Evolutionary conservation across 2,113 vertebrate species (phyloP).

Genomic region (Danionella cerebrum): DNA sequence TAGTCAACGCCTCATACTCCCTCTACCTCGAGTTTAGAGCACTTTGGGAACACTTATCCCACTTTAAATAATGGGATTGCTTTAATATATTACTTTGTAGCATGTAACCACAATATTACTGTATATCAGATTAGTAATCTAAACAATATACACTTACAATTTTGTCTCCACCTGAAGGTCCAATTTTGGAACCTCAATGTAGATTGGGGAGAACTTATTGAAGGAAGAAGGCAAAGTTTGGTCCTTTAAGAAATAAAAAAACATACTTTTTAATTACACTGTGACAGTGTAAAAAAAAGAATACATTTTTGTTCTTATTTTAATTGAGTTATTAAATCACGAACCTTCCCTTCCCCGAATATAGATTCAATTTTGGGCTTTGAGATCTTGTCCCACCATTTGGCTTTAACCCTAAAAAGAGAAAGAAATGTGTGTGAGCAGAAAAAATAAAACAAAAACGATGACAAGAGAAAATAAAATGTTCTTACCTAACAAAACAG

Average conservation of each 20-base stretch:
- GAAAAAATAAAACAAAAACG: neutral
- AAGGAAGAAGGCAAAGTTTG: constrained; percentile 5
- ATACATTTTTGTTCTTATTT: too few species aligned
- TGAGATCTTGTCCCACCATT: constrained; percentile 45
- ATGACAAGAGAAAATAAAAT: neutral
- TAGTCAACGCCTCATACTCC: too few species aligned
- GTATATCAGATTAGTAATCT: too few species aligned
- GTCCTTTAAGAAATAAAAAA: neutral
- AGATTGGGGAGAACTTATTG: neutral
- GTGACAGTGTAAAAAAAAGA: too few species aligned
- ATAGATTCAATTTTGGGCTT: constrained; percentile 35
- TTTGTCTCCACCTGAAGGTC: constrained; percentile 21
- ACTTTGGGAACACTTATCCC: too few species aligned
- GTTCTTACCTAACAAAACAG: constrained; percentile 50
- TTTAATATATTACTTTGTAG: too few species aligned
- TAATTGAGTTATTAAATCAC: too few species aligned
- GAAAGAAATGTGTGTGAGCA: neutral
- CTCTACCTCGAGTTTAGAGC: too few species aligned
- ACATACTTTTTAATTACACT: too few species aligned
- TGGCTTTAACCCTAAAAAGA: constrained; percentile 42
- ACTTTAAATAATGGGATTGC: too few species aligned
- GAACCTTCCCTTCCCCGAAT: neutral
- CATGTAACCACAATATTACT: too few species aligned
- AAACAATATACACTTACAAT: constrained; percentile 35
- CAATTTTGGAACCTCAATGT: constrained; percentile 9